Base-by-base conservation (phyloP, 2,113 vertebrate genomes). In the Sterna hirundo region DNA sequence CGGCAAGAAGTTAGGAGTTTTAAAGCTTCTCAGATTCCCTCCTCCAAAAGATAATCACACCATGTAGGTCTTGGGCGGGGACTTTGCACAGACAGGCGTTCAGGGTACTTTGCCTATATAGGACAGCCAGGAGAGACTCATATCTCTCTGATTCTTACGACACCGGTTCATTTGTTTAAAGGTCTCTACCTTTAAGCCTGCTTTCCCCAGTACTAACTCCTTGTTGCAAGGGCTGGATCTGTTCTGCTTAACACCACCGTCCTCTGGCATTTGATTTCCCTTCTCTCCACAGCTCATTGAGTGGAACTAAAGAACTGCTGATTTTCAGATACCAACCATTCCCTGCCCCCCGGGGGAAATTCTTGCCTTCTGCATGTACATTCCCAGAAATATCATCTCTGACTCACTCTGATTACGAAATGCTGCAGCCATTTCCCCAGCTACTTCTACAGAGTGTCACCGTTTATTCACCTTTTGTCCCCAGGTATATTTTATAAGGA, bases 311-410 rank as follows among this genome's bases (percentile, higher is more conserved):
- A 88, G 82, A 60, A 47, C 65, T 29, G 72, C 76, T 51, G 81
- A 55, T 86, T n/a, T 58, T 18, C 76, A 77, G 68, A 20, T 64
- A 5, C 83, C 83, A 42, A 52, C 84, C 74, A 58, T 82, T 66
- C 89, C 76, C 87, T 70, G 84, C 75, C 83, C 70, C 90, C 90
- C 20, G 3, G 81, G 83, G 76, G 64, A 61, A 62, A 93, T 89
- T 93, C 92, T 66, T 88, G 80, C 86, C 93, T 93, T 54, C 52
- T 81, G 70, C 57, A 58, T 36, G 44, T 42, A n/a, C 13, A 4
- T 91, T 92, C 82, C 94, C 92, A 94, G 71, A 79, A 97, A 92
- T 64, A 22, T 9, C 64, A 46, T 21, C 84, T 79, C 55, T 97
- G 91, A 93, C 90, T 95, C 86, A 92, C 14, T 62, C 52, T 5